These are phyloP conservation scores for Geotrypetes seraphini DNA, from an alignment of 2,797 vertebrate genomes.

Conservation along the genomic window DNA sequence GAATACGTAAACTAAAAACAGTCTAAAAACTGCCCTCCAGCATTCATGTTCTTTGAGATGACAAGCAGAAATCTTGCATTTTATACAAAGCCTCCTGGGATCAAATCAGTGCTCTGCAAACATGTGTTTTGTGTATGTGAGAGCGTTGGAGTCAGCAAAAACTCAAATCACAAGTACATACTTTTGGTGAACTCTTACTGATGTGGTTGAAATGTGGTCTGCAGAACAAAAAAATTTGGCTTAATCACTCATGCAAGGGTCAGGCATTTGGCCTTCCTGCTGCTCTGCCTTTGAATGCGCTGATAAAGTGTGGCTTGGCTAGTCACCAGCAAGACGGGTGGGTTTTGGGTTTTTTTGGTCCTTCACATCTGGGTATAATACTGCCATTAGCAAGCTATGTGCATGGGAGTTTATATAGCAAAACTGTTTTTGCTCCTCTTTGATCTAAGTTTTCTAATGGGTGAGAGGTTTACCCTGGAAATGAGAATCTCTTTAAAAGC, in stretches of 20 bases:
- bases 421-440: neutral
- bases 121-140: conserved; percentile 29
- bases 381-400: neutral
- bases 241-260: conserved; percentile 9
- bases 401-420: neutral
- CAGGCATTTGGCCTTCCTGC: too few species aligned
- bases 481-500: conserved; percentile 1
- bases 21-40: neutral
- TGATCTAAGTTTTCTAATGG: conserved; percentile 4
- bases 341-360: neutral
- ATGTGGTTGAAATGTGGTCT: conserved; percentile 15
- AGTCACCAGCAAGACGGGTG: conserved; percentile 5
- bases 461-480: neutral
- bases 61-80: conserved; percentile 5
- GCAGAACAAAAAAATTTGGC: neutral
- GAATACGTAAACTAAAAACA: neutral
- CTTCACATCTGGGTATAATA: neutral
- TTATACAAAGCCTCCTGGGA: neutral
- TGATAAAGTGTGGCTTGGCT: neutral
- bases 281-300: conserved; percentile 2
- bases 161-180: conserved; percentile 12
- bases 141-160: conserved; percentile 15
- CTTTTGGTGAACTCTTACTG: conserved; percentile 28
- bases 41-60: neutral
- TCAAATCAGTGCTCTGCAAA: conserved; percentile 17